Evolutionary conservation across 2,113 vertebrate genomes (phyloP).

Genomic region (Ptilonorhynchus violaceus): DNA sequence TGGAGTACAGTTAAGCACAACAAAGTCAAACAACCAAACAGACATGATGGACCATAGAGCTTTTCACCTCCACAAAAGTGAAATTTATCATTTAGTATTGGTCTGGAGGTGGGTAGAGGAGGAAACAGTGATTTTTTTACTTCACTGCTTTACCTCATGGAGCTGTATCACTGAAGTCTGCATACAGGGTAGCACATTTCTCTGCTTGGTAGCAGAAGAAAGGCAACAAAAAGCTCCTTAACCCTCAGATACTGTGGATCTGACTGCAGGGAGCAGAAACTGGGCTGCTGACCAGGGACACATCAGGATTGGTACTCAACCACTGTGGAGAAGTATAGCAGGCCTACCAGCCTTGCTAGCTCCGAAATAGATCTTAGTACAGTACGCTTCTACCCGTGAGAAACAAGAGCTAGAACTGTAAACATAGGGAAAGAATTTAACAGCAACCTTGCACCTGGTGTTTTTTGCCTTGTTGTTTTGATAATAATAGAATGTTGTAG

Average conservation of each 20-base stretch:
- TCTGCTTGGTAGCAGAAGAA: background rate
- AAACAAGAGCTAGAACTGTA: no score
- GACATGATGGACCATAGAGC: background rate
- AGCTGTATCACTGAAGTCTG: background rate
- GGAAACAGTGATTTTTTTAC: background rate
- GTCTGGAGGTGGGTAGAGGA: background rate
- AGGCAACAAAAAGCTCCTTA: background rate
- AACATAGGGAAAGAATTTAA: no score
- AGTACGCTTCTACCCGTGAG: no score
- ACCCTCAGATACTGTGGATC: background rate
- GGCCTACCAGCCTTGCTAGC: no score
- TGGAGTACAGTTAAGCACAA: accelerated
- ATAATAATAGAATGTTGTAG: no score
- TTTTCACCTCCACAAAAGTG: background rate
- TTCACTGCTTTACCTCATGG: background rate
- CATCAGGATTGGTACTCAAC: background rate
- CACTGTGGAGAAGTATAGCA: no score
- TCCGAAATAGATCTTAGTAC: no score
- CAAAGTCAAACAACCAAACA: background rate
- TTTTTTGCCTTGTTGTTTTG: no score
- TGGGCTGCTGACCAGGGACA: background rate
- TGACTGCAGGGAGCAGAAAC: background rate
- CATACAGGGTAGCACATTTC: background rate
- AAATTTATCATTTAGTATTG: background rate
- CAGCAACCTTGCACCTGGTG: no score